Evolutionary conservation across 2,797 vertebrate genomes (phyloP), one percentile per base, ranked within the genome.

Genomic region (Pseudochaenichthys georgianus): DNA sequence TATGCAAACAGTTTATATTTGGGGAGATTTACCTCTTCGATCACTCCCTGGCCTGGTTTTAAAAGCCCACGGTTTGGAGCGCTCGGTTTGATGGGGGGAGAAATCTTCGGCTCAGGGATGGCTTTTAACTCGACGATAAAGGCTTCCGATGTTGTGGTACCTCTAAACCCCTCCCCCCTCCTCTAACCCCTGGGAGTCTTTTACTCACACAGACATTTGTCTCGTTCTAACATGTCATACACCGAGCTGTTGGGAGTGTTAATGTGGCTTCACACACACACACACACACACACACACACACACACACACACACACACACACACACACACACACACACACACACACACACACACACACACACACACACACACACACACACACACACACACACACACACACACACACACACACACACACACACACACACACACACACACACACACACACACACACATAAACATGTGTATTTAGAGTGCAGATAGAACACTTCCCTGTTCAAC

Each of bases 161-260:
- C 19, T 64, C 85, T 83, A 90, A 87, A 61, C 84, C 84, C 77
- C 57, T 6, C 51, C 13, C 4, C 82, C 75, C 52, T 66, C 64
- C 79, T 58, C 80, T 73, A 77, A 87, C 90, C 89, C 88, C 81
- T 83, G 88, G 84, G 93, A 94, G 87, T 92, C 88, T 92, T 95
- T 93, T 90, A 90, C 87, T 88, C 88, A 88, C 90, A 87, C 73
- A 87, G 86, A 91, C 93, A 94, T 95, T 95, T 91, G 90, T 95
- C 93, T 95, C 86, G 73, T 81, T 89, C 81, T 93, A 93, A 93
- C 92, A 93, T 89, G 85, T 87, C 88, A 90, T 91, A 89, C 80
- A 75, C 81, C 77, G 73, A 83, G 82, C 86, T 85, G 77, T 75
- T 72, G 88, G 77, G 82, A 64, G 87, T 88, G 90, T 87, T 86